Conservation (phyloP, 2,888 invertebrate genomes). For the Eretmocerus hayati region DNA sequence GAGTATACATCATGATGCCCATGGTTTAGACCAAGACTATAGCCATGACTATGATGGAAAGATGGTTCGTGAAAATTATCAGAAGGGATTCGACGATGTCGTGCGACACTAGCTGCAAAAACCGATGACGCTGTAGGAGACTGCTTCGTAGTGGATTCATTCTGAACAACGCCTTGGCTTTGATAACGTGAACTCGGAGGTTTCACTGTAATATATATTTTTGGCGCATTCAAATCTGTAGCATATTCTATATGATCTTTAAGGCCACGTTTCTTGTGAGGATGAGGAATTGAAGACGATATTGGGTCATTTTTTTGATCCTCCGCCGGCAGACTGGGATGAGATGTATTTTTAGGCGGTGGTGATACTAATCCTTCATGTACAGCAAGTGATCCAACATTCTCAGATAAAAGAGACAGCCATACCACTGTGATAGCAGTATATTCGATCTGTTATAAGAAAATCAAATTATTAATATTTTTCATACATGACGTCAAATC, state of each 20-base stretch:
- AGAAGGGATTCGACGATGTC: slow-evolving; percentile 1
- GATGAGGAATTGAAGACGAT: neutral
- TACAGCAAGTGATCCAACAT: too few relatives aligned
- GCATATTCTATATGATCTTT: slow-evolving; percentile 1
- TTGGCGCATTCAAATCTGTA: neutral
- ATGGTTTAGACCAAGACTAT: too few relatives aligned
- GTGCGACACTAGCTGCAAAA: neutral
- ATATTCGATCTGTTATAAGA: too few relatives aligned
- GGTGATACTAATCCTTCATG: too few relatives aligned
- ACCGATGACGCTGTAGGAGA: slow-evolving; percentile 1
- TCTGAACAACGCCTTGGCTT: neutral
- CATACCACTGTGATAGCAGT: too few relatives aligned
- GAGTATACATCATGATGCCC: slow-evolving; percentile 9
- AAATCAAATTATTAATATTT: too few relatives aligned
- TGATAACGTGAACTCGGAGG: neutral
- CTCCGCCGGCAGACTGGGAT: too few relatives aligned
- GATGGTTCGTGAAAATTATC: slow-evolving; percentile 7
- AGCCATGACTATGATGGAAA: slow-evolving; percentile 5
- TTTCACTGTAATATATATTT: neutral
- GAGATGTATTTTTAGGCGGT: too few relatives aligned
- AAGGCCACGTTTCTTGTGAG: slow-evolving; percentile 5
- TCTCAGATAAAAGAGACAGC: too few relatives aligned
- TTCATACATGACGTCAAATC: too few relatives aligned
- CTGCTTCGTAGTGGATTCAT: neutral
- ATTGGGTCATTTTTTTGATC: neutral